Percentiles rank a stretch among this genome's conserved stretches.
phyloP scores from a whole-genome alignment of 2,113 vertebrate species.

The Gadus macrocephalus region DNA sequence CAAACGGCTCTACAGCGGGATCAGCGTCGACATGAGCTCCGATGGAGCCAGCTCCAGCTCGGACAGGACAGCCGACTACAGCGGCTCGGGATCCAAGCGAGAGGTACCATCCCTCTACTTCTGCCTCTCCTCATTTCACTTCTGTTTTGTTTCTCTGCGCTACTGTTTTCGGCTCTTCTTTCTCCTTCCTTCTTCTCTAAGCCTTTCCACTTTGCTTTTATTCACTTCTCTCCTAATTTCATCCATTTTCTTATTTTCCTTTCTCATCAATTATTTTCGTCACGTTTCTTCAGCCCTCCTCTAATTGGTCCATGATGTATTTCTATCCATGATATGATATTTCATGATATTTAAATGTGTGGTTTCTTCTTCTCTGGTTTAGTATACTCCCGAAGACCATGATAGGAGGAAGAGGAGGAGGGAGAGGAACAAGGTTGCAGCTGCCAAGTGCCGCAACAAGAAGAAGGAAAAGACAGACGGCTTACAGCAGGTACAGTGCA shows the following conservation, averaged over 20 bases:
- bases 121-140: background rate
- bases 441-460: conserved; percentile 95
- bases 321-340: too few species aligned
- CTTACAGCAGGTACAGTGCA: conserved; percentile 82
- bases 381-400: conserved; percentile 78
- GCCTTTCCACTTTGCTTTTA: background rate
- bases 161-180: background rate
- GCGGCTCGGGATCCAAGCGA: conserved; percentile 54
- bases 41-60: conserved; percentile 76
- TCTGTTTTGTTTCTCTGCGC: background rate
- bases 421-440: conserved; percentile 95
- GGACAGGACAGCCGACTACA: conserved; percentile 64
- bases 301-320: too few species aligned
- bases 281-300: background rate
- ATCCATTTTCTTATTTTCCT: conserved; percentile 9
- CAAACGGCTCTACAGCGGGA: conserved; percentile 81
- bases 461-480: conserved; percentile 96
- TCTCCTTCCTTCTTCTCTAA: background rate
- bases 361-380: conserved; percentile 1
- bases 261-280: background rate
- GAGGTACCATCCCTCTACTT: conserved; percentile 68
- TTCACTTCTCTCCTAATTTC: background rate
- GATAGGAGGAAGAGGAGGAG: conserved; percentile 88
- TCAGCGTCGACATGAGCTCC: conserved; percentile 69
- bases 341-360: background rate